Conservation (phyloP, 2,888 invertebrate genomes). For the Criorhina ranunculi region DNA sequence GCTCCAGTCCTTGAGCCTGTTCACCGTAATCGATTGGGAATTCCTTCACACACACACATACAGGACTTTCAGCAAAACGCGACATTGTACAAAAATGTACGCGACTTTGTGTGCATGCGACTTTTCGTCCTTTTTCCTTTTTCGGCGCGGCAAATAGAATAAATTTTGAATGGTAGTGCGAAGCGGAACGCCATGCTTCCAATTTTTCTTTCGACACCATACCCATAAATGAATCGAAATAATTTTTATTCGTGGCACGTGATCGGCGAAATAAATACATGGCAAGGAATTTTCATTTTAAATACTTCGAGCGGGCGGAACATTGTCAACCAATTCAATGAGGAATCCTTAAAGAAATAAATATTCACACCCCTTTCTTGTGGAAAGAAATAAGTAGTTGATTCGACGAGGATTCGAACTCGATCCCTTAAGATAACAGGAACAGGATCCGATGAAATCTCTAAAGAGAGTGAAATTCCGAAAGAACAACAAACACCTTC, state of each 20-base stretch:
- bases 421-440: constrained; percentile 32
- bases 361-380: constrained; percentile 28
- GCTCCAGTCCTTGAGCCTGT: constrained; percentile 52
- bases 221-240: constrained; percentile 70
- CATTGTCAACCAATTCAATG: background rate
- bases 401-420: constrained; percentile 19
- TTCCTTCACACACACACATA: constrained; percentile 59
- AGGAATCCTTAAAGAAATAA: constrained; percentile 24
- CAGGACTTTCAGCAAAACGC: constrained; percentile 59
- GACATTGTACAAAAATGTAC: constrained; percentile 44
- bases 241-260: constrained; percentile 77
- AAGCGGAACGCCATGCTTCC: constrained; percentile 29
- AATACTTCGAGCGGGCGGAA: constrained; percentile 23
- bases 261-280: constrained; percentile 61
- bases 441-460: constrained; percentile 38
- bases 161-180: constrained; percentile 54
- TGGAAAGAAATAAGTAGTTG: constrained; percentile 2
- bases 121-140: constrained; percentile 46
- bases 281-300: constrained; percentile 38
- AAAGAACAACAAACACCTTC: constrained; percentile 47
- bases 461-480: background rate
- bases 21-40: constrained; percentile 73
- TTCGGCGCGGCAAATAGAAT: constrained; percentile 56
- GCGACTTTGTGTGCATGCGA: constrained; percentile 32
- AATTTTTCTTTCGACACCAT: constrained; percentile 46